Percentiles rank a stretch among this genome's conserved stretches.
These are phyloP conservation scores for Cynopterus brachyotis DNA, from an alignment of 2,113 vertebrate genomes.

Conservation along the genomic window DNA sequence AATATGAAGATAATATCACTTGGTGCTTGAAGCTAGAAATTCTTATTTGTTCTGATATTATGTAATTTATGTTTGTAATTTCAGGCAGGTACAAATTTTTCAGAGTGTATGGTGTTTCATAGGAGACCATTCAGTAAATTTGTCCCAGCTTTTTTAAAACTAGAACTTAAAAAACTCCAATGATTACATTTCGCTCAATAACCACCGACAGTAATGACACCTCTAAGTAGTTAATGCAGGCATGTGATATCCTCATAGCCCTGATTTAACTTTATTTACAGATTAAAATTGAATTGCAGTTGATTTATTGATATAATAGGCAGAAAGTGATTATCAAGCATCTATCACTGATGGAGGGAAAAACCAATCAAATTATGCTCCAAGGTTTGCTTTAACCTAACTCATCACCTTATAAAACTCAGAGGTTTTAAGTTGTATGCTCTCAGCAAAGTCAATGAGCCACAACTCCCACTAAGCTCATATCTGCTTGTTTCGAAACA, in stretches of 20 bases:
- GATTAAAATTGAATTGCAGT: constrained; percentile 74
- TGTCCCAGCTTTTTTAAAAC: constrained; percentile 57
- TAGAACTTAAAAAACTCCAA: constrained; percentile 59
- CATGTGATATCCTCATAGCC: constrained; percentile 50
- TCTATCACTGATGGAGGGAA: constrained; percentile 66
- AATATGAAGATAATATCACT: constrained; percentile 58
- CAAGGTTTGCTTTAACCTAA: constrained; percentile 70
- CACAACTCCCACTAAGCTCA: constrained; percentile 69
- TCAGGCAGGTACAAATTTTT: constrained; percentile 66
- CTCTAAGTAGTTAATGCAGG: constrained; percentile 66
- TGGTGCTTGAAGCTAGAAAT: constrained; percentile 38
- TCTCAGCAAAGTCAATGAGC: constrained; percentile 71
- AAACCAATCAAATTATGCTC: constrained; percentile 69
- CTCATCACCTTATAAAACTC: constrained; percentile 74
- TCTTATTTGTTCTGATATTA: constrained; percentile 67
- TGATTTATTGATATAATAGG: constrained; percentile 76
- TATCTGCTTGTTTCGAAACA: constrained; percentile 54
- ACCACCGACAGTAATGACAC: constrained; percentile 64
- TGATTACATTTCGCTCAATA: constrained; percentile 59
- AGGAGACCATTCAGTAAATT: constrained; percentile 61
- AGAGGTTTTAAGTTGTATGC: constrained; percentile 41
- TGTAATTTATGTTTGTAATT: constrained; percentile 71
- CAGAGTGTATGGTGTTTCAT: constrained; percentile 39
- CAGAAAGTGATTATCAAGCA: constrained; percentile 74
- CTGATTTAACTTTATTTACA: constrained; percentile 77